These are phyloP conservation scores for Euschistus heros DNA, from an alignment of 1,140 invertebrate genomes.

Conservation along the genomic window DNA sequence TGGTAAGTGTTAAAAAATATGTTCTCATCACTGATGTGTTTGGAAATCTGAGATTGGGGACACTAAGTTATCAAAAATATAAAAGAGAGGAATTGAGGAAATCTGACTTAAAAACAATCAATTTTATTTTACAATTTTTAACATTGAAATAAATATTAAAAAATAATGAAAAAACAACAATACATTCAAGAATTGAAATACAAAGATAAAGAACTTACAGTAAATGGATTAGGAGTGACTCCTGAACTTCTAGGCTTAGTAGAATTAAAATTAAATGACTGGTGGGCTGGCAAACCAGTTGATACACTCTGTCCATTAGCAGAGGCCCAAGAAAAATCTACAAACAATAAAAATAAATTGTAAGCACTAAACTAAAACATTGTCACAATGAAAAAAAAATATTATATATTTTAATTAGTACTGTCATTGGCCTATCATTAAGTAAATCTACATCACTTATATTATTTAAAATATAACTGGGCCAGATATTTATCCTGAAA, in stretches of 20 bases:
- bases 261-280: slow-evolving; percentile 26
- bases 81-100: background rate
- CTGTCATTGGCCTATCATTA: too few species aligned
- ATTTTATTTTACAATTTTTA: background rate
- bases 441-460: too few species aligned
- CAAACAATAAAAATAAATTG: background rate
- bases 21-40: background rate
- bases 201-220: slow-evolving; percentile 22
- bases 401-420: background rate
- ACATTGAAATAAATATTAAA: background rate
- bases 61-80: background rate
- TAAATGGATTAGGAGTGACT: slow-evolving; percentile 26
- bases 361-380: background rate
- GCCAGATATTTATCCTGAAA: background rate
- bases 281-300: slow-evolving; percentile 26
- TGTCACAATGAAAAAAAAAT: background rate
- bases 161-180: background rate
- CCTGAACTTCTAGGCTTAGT: slow-evolving; percentile 25
- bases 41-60: background rate
- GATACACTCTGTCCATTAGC: background rate
- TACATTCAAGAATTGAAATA: background rate
- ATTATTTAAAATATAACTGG: background rate
- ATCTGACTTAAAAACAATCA: background rate
- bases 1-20: too few species aligned
- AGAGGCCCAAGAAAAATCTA: slow-evolving; percentile 11